Percentiles rank a stretch among this genome's conserved stretches.
Evolutionary conservation across 2,113 vertebrate species (phyloP).

Genomic region (Gorsachius goisagi): DNA sequence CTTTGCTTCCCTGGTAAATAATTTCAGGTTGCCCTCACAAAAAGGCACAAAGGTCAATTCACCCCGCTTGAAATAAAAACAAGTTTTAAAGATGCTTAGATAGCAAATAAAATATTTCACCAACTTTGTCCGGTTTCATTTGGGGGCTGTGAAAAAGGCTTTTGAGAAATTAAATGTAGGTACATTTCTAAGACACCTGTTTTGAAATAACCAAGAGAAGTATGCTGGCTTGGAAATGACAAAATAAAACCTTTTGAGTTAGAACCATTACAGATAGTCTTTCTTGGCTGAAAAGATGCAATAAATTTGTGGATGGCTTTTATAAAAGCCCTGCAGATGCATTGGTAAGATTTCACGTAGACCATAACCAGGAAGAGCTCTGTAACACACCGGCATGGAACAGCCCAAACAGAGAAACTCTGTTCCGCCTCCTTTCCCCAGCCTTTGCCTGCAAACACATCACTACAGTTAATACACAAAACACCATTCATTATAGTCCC

Average conservation of each 20-base stretch:
- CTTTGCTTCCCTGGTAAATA: background rate
- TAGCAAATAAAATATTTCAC: background rate
- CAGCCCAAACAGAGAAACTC: conserved; percentile 4
- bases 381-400: background rate
- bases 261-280: background rate
- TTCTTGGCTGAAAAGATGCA: background rate
- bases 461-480: background rate
- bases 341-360: background rate
- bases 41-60: background rate
- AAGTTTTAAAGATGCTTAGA: background rate
- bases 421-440: background rate
- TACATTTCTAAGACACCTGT: background rate
- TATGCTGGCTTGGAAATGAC: background rate
- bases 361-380: background rate
- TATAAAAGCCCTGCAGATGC: background rate
- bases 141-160: background rate
- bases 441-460: background rate
- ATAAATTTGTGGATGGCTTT: background rate
- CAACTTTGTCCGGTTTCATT: background rate
- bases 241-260: background rate
- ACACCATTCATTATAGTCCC: background rate
- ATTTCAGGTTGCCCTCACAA: background rate
- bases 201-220: background rate
- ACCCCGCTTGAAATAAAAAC: background rate
- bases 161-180: background rate